Evolutionary conservation across 2,113 vertebrate genomes (phyloP), one percentile per base, ranked within the genome.

Genomic region (Entomyzon cyanotis): DNA sequence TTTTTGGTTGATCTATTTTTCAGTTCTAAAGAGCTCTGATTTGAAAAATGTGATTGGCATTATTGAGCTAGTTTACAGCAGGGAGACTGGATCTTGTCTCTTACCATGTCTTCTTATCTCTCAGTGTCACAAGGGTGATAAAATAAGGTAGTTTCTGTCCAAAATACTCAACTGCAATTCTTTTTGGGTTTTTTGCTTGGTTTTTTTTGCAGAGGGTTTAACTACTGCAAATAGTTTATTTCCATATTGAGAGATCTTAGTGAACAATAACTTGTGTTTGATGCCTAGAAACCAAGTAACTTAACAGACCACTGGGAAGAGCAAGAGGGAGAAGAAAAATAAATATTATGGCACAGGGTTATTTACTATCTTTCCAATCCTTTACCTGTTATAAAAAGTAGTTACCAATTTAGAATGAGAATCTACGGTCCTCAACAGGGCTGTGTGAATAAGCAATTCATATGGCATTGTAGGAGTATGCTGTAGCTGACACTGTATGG

Each of bases 21-120:
- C 55, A 59, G 47, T 95, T 90, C 56, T 80, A 80, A 93, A 95
- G 83, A 94, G 41, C 60, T 96, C 67, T 58, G 77, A 83, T 84
- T 92, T 95, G 46, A 82, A 75, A 93, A 89, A 62, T 73, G 16
- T 87, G 28, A 81, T 74, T 90, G 68, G n/a, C 15, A 7, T 71
- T 87, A 35, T 41, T 85, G 75, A 86, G n/a, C 37, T 93, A 37
- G 37, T 94, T 84, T 93, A 52, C 58, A 86, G 56, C 31, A 87
- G 50, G 37, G 59, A 84, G 63, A 63, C 65, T 46, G 82, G 67
- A 56, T 83, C 63, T 25, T 20, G 62, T 80, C 47, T 70, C 21
- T 84, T 60, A 30, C 15, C 1, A 0, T 28, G 23, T 71, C 63
- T 73, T 90, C 60, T 5, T 71, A 25, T 81, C 77, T 9, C 33